Percentiles rank a stretch among this genome's conserved stretches.
phyloP scores from a whole-genome alignment of 1,140 invertebrate genomes.

The Mactra quadrangularis region DNA sequence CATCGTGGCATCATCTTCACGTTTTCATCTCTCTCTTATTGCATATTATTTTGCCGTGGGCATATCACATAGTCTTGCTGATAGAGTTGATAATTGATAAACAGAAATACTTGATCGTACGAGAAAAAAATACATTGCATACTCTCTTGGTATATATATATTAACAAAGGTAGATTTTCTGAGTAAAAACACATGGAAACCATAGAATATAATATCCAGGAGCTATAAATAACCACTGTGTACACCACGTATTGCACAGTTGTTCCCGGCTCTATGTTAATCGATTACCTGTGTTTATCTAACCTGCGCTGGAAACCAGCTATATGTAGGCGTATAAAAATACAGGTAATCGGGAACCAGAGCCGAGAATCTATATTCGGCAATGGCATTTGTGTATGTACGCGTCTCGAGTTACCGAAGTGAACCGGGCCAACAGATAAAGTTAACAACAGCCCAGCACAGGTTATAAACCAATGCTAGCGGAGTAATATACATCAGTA shows the following conservation, averaged over 20 bases:
- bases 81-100: no score
- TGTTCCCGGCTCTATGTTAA: constrained; percentile 25
- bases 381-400: constrained; percentile 57
- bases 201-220: constrained; percentile 24
- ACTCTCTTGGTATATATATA: constrained; percentile 12
- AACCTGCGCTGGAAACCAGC: constrained; percentile 31
- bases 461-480: constrained; percentile 42
- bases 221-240: constrained; percentile 45
- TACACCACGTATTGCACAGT: constrained; percentile 26
- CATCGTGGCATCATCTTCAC: no score
- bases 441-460: constrained; percentile 34
- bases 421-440: constrained; percentile 62
- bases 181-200: constrained; percentile 45
- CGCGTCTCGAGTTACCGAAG: constrained; percentile 59
- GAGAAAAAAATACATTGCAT: no score
- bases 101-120: no score
- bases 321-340: background rate
- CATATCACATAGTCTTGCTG: background rate
- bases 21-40: no score
- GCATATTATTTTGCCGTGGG: background rate
- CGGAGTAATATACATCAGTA: constrained; percentile 9
- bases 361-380: constrained; percentile 60
- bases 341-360: constrained; percentile 58
- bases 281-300: constrained; percentile 35
- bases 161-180: constrained; percentile 39